A percentile compares a stretch with the other conserved stretches of the same genome.
phyloP scores from a whole-genome alignment of 1,140 invertebrate species.

The Melanaphis sacchari region DNA sequence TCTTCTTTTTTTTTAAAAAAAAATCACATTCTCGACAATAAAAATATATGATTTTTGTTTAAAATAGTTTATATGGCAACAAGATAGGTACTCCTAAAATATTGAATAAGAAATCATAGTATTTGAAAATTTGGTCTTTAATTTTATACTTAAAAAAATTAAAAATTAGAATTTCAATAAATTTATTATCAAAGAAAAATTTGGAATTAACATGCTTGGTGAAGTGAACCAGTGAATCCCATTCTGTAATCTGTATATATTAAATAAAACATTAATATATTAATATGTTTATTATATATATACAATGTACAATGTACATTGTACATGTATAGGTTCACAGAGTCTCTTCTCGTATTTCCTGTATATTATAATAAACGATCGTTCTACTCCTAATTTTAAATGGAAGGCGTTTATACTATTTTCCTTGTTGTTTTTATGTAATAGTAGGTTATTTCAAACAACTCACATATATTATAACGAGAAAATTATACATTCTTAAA shows the following conservation, averaged over 20 bases:
- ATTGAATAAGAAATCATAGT: neutral
- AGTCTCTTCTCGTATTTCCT: neutral
- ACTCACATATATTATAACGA: conserved; percentile 1
- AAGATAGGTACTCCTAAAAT: neutral
- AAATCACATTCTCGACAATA: neutral
- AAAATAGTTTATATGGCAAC: neutral
- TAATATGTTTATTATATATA: neutral
- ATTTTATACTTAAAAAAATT: no score
- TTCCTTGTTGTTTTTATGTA: neutral
- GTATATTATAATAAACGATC: neutral
- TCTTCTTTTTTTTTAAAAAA: no score
- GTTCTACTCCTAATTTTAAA: neutral
- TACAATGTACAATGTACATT: neutral
- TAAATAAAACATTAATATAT: neutral
- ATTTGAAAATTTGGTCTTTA: no score
- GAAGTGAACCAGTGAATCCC: neutral
- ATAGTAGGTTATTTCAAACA: conserved; percentile 2
- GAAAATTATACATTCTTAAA: conserved; percentile 30
- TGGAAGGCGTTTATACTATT: neutral
- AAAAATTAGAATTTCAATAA: neutral
- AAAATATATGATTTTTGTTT: neutral
- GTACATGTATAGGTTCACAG: neutral
- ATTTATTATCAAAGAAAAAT: neutral
- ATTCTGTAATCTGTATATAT: neutral
- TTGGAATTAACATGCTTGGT: neutral